Conservation (phyloP, 1,140 invertebrate genomes). For the Heliothis subflexa region DNA sequence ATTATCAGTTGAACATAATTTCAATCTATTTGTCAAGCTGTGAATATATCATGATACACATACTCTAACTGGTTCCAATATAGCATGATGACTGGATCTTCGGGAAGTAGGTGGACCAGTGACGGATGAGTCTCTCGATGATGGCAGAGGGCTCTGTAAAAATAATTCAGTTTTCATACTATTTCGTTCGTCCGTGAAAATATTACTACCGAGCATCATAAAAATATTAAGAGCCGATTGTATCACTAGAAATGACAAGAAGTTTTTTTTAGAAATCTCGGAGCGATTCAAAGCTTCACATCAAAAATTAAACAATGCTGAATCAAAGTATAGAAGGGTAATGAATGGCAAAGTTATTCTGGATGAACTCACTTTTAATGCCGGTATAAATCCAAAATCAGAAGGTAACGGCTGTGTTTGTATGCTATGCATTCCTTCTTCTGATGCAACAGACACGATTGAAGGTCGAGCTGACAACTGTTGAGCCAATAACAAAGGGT, state of each 20-base stretch:
- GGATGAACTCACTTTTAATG: constrained; percentile 66
- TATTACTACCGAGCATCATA: no score
- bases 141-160: constrained; percentile 71
- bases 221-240: no score
- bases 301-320: no score
- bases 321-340: not conserved
- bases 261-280: no score
- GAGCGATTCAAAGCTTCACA: no score
- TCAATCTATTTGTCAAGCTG: no score
- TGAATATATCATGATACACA: no score
- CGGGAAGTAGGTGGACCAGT: constrained; percentile 76
- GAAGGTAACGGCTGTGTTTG: constrained; percentile 75
- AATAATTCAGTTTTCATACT: constrained; percentile 5
- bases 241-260: no score
- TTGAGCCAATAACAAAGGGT: constrained; percentile 78
- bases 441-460: constrained; percentile 80
- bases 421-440: constrained; percentile 76
- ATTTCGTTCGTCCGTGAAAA: no score
- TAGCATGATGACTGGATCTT: constrained; percentile 77
- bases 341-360: not conserved
- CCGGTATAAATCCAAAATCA: constrained; percentile 79
- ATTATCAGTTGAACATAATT: no score
- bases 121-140: constrained; percentile 72
- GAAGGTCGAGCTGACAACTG: constrained; percentile 80
- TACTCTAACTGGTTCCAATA: constrained; percentile 78